These are phyloP conservation scores for Cyanoderma ruficeps DNA, from an alignment of 2,113 vertebrate genomes.

Conservation along the genomic window DNA sequence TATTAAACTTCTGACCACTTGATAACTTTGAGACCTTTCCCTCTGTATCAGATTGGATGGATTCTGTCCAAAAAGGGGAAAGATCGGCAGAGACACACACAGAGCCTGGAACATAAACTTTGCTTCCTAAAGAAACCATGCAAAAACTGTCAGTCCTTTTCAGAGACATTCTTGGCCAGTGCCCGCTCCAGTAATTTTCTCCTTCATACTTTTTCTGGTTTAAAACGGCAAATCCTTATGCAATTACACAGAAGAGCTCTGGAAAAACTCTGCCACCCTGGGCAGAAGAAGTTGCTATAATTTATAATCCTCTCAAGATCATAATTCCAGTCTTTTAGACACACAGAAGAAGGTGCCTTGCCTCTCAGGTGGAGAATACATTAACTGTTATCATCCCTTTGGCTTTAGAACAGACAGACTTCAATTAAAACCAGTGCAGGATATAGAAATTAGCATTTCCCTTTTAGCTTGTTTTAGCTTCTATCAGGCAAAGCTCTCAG, in stretches of 20 bases:
- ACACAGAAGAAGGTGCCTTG: neutral
- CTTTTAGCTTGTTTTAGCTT: neutral
- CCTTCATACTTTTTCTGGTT: neutral
- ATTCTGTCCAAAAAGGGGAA: neutral
- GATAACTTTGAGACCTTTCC: neutral
- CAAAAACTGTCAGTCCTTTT: neutral
- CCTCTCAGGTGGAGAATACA: neutral
- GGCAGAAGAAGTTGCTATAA: neutral
- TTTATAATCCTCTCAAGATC: neutral
- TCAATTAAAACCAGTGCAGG: neutral
- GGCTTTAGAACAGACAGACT: constrained; percentile 1
- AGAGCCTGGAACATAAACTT: neutral
- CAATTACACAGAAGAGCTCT: neutral
- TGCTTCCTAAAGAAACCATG: neutral
- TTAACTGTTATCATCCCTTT: neutral
- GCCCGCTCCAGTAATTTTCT: neutral
- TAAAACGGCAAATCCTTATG: neutral
- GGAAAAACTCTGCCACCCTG: neutral
- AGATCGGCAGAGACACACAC: neutral
- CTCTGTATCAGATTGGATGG: neutral
- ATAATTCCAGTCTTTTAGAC: neutral
- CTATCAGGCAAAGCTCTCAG: neutral
- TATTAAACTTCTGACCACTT: neutral
- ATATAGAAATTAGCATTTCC: neutral
- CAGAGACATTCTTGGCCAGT: neutral